Conservation (phyloP, 1,140 invertebrate genomes). For the Drosophila watanabei region DNA sequence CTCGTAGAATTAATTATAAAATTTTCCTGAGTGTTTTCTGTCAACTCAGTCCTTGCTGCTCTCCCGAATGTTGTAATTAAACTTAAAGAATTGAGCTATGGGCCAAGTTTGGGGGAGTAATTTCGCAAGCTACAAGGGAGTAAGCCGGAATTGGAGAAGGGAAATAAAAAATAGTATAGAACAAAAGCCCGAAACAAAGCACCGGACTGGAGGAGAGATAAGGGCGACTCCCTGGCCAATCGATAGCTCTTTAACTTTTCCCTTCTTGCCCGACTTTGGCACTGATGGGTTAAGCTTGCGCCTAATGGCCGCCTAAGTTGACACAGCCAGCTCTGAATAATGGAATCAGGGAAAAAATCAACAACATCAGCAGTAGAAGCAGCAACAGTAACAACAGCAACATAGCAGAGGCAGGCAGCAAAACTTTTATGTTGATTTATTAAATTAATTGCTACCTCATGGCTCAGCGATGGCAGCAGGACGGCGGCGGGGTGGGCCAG, state of each 20-base stretch:
- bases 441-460: conserved; percentile 81
- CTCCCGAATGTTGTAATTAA: conserved; percentile 72
- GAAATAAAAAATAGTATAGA: conserved; percentile 27
- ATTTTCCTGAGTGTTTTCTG: conserved; percentile 17
- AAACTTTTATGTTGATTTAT: conserved; percentile 82
- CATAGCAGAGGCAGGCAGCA: conserved; percentile 19
- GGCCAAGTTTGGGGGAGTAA: conserved; percentile 49
- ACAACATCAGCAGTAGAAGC: conserved; percentile 9
- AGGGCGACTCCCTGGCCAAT: conserved; percentile 50
- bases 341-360: conserved; percentile 35
- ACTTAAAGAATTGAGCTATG: conserved; percentile 70
- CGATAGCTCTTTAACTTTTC: conserved; percentile 77
- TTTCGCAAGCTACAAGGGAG: conserved; percentile 14
- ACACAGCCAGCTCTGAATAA: conserved; percentile 55
- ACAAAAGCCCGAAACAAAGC: conserved; percentile 54
- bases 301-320: conserved; percentile 77
- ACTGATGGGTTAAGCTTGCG: conserved; percentile 79
- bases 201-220: background rate
- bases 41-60: background rate
- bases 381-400: conserved; percentile 3
- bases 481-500: background rate
- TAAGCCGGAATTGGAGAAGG: conserved; percentile 27
- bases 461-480: conserved; percentile 16
- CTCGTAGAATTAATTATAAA: background rate
- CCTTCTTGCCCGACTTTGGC: conserved; percentile 51